phyloP scores from a whole-genome alignment of 2,797 vertebrate species.

The Spheniscus humboldti region DNA sequence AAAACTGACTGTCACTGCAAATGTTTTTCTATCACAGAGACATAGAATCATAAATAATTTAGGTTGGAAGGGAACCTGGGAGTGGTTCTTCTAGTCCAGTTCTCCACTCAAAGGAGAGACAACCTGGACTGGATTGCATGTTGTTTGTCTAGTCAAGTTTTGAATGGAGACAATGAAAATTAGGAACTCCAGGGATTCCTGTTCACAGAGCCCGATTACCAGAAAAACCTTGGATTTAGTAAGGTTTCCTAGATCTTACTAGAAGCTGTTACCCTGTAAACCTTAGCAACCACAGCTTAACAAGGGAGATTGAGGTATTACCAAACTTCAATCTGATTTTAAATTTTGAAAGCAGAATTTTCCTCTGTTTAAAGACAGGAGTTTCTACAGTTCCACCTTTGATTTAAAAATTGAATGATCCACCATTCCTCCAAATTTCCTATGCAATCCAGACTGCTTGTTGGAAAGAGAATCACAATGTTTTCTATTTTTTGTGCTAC shows the following conservation, averaged over 20 bases:
- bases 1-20: background rate
- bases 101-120: background rate
- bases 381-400: background rate
- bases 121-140: background rate
- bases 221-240: background rate
- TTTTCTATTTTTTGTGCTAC: background rate
- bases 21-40: background rate
- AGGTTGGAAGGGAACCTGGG: background rate
- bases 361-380: background rate
- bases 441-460: background rate
- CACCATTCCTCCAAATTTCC: background rate
- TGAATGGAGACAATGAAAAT: background rate
- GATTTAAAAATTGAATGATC: background rate
- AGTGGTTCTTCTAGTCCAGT: background rate
- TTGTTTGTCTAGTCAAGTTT: background rate
- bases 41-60: background rate
- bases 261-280: background rate
- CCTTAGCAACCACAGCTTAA: background rate
- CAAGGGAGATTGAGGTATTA: background rate
- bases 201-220: background rate
- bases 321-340: background rate
- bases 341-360: background rate
- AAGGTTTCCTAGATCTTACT: background rate
- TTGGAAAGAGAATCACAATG: background rate
- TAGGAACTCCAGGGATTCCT: background rate